phyloP scores from a whole-genome alignment of 2,797 vertebrate species.

The Cyclura pinguis region DNA sequence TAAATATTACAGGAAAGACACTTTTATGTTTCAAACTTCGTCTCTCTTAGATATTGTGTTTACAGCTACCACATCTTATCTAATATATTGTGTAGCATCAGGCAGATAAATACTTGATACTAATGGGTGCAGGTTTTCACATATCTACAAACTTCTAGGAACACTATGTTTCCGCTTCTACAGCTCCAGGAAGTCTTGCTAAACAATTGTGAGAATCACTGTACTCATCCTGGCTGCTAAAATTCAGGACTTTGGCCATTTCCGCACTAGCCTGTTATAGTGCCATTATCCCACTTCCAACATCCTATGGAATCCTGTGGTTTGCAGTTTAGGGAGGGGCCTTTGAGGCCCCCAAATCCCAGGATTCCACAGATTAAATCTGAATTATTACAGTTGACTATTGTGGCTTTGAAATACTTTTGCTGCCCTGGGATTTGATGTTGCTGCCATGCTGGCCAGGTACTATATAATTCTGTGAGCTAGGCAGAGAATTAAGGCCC shows the following conservation, averaged over 20 bases:
- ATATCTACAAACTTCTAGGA: neutral
- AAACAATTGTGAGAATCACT: neutral
- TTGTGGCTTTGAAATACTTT: conserved; percentile 26
- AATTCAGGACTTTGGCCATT: neutral
- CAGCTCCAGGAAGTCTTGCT: neutral
- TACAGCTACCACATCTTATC: neutral
- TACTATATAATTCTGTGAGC: neutral
- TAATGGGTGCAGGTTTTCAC: neutral
- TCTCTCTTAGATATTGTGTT: neutral
- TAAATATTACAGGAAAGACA: neutral
- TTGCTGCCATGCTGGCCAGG: neutral
- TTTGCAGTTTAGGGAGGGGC: too few relatives aligned
- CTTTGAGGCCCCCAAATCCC: too few relatives aligned
- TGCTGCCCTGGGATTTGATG: neutral
- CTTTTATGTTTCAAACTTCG: neutral
- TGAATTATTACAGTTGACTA: neutral
- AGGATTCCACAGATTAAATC: neutral
- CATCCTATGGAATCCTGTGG: too few relatives aligned
- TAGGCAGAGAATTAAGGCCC: neutral
- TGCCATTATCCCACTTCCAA: too few relatives aligned
- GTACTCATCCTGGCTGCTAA: neutral
- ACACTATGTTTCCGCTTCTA: neutral
- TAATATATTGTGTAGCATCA: neutral
- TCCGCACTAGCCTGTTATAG: too few relatives aligned
- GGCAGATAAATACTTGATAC: neutral